Conservation (phyloP, 2,797 vertebrate species). For the Periparus ater region DNA sequence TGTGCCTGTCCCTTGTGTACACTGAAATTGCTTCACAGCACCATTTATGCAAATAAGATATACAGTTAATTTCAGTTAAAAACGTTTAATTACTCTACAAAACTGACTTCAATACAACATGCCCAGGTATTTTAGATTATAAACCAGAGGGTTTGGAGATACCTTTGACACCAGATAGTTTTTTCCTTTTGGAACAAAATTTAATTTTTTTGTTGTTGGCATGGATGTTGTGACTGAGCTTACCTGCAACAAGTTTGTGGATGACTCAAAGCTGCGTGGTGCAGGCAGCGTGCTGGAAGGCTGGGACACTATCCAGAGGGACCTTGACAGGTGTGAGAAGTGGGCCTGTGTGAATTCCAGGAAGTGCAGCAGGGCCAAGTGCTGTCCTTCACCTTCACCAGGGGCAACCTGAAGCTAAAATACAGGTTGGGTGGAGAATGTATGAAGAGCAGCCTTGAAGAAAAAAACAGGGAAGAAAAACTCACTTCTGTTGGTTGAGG, state of each 20-base stretch:
- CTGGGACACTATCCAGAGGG: not conserved
- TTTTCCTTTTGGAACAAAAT: not conserved
- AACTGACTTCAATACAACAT: conserved; percentile 13
- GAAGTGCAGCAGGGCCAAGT: not conserved
- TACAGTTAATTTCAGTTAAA: conserved; percentile 63
- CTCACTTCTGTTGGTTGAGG: fast-evolving
- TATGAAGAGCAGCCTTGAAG: not conserved
- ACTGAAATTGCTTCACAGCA: conserved; percentile 50
- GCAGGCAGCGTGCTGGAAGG: fast-evolving
- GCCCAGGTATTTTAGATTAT: conserved; percentile 52
- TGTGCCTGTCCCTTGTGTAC: conserved; percentile 16
- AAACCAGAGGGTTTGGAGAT: conserved; percentile 10
- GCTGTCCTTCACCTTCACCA: not conserved
- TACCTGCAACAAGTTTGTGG: fast-evolving
- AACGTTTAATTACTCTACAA: conserved; percentile 59
- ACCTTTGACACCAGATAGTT: not conserved
- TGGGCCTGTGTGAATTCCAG: not conserved
- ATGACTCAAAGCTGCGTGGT: not conserved
- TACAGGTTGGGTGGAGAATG: not conserved
- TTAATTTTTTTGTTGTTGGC: not conserved
- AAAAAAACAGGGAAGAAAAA: not conserved
- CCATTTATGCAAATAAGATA: conserved; percentile 62
- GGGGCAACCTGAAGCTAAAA: not conserved
- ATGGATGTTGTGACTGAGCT: too few relatives aligned
- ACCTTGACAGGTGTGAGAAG: not conserved